Conservation (phyloP, 1,140 invertebrate species). For the Lucilia sericata region DNA sequence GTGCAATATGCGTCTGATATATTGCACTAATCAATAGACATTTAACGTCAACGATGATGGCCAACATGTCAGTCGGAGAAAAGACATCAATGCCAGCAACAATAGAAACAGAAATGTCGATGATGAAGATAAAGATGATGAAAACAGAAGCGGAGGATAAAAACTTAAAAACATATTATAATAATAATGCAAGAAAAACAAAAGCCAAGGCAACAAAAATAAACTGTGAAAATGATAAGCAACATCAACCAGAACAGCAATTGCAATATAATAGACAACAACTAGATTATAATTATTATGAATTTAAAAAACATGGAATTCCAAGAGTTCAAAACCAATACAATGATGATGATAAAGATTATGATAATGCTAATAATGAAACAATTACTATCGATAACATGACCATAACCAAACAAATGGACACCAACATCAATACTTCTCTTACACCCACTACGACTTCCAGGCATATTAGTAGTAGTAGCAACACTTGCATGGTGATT, state of each 20-base stretch:
- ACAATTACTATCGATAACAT: slow-evolving; percentile 22
- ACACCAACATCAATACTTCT: slow-evolving; percentile 36
- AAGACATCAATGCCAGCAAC: slow-evolving; percentile 4
- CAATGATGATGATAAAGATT: neutral
- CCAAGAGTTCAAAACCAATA: neutral
- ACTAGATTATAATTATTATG: slow-evolving; percentile 25
- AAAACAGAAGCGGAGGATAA: neutral
- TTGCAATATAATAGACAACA: slow-evolving; percentile 30
- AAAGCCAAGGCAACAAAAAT: slow-evolving; percentile 25
- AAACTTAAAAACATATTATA: no score
- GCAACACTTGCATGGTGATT: no score
- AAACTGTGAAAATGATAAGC: slow-evolving; percentile 37
- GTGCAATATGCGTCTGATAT: slow-evolving; percentile 41
- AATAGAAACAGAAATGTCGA: neutral
- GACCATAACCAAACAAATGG: slow-evolving; percentile 1
- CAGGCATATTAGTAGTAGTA: no score
- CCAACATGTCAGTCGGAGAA: neutral
- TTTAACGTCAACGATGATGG: slow-evolving; percentile 8
- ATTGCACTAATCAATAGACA: slow-evolving; percentile 48
- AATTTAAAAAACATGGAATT: neutral
- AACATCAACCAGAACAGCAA: slow-evolving; percentile 44
- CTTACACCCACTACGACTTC: neutral
- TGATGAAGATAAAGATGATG: slow-evolving; percentile 2
- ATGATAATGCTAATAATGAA: neutral
- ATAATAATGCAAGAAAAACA: neutral